These are phyloP conservation scores for Lerema accius DNA, from an alignment of 1,140 invertebrate genomes.

Conservation along the genomic window DNA sequence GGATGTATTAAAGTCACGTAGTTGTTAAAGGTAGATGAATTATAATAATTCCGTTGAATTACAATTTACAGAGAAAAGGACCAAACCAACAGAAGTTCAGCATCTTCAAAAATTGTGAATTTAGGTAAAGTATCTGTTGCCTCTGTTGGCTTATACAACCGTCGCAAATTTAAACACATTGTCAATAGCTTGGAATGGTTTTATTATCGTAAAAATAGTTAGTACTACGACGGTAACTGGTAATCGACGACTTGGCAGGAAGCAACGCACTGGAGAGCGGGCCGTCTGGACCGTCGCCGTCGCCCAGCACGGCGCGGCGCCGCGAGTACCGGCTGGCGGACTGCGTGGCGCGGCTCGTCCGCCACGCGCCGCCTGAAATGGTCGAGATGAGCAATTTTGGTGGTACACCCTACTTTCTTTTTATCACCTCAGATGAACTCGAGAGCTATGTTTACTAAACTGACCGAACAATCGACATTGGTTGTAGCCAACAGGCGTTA, in stretches of 20 bases:
- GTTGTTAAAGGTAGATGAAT: no score
- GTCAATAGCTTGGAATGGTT: no score
- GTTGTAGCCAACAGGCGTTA: no score
- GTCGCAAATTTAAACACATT: no score
- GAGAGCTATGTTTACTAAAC: no score
- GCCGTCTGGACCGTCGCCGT: background rate
- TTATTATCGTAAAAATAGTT: no score
- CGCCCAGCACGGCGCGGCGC: conserved; percentile 16
- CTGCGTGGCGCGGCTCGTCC: conserved; percentile 48
- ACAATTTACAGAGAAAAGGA: conserved; percentile 39
- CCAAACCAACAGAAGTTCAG: conserved; percentile 21
- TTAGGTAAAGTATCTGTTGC: conserved; percentile 4
- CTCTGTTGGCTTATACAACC: no score
- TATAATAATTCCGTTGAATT: no score
- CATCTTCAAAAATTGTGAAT: conserved; percentile 31
- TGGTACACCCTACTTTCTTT: conserved; percentile 39
- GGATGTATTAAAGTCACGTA: no score
- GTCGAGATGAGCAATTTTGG: conserved; percentile 50
- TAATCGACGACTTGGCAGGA: background rate
- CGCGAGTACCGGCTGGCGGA: conserved; percentile 43
- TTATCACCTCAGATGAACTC: no score
- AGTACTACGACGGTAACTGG: background rate
- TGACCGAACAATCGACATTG: no score
- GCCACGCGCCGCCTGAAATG: conserved; percentile 45
- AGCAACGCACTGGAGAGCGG: background rate